Base-by-base conservation (phyloP, 2,797 vertebrate species). In the Rachycentron canadum region DNA sequence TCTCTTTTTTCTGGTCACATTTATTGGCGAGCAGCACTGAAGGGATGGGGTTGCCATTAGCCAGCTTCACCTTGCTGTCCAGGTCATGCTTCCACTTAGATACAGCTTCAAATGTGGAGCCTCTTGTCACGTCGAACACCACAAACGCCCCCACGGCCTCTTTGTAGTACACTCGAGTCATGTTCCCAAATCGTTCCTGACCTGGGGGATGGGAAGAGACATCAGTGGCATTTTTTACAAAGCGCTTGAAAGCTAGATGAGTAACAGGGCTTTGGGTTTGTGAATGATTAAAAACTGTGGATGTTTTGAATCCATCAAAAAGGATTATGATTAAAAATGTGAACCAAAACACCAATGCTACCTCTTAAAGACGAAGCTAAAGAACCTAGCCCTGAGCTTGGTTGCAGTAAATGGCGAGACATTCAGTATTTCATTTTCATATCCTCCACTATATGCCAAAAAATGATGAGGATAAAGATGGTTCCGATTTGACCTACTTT, bases 101-200 rank as follows among this genome's bases (percentile, higher is more conserved):
- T 76, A 99, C 97, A 0, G 98, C 98, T 57, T 99, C 97, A n/a
- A 99, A 99, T 0, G 98, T 99, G 53, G 98, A 97, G 25, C 95
- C 94, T 90, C 98, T 95, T 0, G 98, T 98, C 85, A 99, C 95
- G 72, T 99, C 98, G 1, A 99, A 99, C 77, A 99, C 98, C 57
- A 99, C 93, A 34, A 99, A 97, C 0, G 98, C 98, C 78, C 98
- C 98, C 71, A 99, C 97, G 2, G 98, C 98, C 90, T 99, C 98
- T 85, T 99, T 99, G 91, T 99, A 99, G 93, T 99, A 99, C 0
- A 99, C 98, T 59, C 98, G 93, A 9, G 98, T 99, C 98, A 99
- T 99, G 92, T 99, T 99, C 65, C 98, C 98, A 79, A 99, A 99
- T 38, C 98, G 95, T 40, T 99, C 98, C 89, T 99, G 98, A 84